Conservation (phyloP, 2,797 vertebrate species). For the Caiman crocodilus region DNA sequence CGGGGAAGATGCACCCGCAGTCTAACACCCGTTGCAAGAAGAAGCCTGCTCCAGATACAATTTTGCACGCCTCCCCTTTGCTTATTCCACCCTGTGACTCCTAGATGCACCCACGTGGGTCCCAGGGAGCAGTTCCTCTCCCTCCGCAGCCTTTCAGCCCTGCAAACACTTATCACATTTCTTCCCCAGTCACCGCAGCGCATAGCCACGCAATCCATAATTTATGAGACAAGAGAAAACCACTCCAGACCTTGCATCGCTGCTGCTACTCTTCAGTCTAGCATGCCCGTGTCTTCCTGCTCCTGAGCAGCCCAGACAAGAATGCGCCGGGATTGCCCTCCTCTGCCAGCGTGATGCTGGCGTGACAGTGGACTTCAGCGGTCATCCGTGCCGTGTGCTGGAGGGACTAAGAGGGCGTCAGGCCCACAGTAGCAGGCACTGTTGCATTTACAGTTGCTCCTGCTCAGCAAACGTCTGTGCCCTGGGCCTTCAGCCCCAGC, state of each 20-base stretch:
- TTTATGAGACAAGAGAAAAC: not conserved
- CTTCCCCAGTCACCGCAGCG: not conserved
- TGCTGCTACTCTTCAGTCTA: not conserved
- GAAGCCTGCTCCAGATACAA: no score
- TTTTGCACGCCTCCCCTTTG: no score
- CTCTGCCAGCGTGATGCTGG: not conserved
- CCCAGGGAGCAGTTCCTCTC: no score
- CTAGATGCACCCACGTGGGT: no score
- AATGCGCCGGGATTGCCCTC: not conserved
- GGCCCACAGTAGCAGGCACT: no score
- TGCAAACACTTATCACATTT: not conserved
- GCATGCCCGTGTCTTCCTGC: not conserved
- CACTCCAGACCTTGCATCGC: not conserved
- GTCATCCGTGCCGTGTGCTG: not conserved
- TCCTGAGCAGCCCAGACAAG: not conserved
- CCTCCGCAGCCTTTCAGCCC: not conserved
- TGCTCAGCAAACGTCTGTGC: not conserved
- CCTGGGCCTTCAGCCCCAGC: not conserved
- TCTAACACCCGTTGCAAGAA: no score
- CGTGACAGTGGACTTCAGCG: not conserved
- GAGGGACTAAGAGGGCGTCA: not conserved
- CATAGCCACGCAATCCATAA: not conserved
- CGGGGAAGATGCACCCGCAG: no score
- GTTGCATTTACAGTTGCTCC: no score
- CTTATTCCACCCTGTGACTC: no score